Evolutionary conservation across 2,888 invertebrate genomes (phyloP).

Genomic region (Dromius quadrimaculatus): DNA sequence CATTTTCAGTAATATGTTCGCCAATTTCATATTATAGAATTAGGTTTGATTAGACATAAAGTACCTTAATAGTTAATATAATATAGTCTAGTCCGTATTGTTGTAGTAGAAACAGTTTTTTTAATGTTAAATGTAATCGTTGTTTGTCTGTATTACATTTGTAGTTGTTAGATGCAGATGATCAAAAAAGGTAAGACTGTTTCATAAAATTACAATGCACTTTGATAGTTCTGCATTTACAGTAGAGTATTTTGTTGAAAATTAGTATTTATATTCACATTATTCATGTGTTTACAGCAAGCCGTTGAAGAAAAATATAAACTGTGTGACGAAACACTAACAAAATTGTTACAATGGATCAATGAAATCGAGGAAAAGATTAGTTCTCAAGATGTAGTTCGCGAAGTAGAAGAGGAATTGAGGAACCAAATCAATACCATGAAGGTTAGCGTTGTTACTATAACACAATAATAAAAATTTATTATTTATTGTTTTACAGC

Average conservation of each 20-base stretch:
- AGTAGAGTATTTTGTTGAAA: slow-evolving; percentile 22
- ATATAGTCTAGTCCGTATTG: slow-evolving; percentile 13
- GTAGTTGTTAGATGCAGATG: slow-evolving; percentile 45
- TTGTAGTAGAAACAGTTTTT: slow-evolving; percentile 11
- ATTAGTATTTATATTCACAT: slow-evolving; percentile 1
- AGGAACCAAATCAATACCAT: slow-evolving; percentile 90
- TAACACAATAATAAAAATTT: background rate
- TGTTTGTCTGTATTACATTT: slow-evolving; percentile 41
- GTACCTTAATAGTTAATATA: slow-evolving; percentile 18
- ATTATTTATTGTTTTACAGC: slow-evolving; percentile 67
- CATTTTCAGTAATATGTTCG: slow-evolving; percentile 45
- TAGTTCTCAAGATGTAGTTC: slow-evolving; percentile 87
- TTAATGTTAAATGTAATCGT: slow-evolving; percentile 30
- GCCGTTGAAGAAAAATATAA: slow-evolving; percentile 95
- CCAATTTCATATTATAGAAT: slow-evolving; percentile 39
- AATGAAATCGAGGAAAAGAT: slow-evolving; percentile 85
- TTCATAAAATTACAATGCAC: slow-evolving; percentile 42
- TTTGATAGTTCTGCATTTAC: slow-evolving; percentile 40
- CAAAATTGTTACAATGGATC: slow-evolving; percentile 89
- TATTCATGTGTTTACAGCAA: slow-evolving; percentile 74
- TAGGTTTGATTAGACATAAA: slow-evolving; percentile 23
- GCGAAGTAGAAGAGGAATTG: slow-evolving; percentile 87
- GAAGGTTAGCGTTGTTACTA: slow-evolving; percentile 71
- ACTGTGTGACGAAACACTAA: slow-evolving; percentile 87
- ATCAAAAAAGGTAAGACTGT: slow-evolving; percentile 42